Conservation (phyloP, 2,113 vertebrate genomes). For the Cinclus cinclus region DNA sequence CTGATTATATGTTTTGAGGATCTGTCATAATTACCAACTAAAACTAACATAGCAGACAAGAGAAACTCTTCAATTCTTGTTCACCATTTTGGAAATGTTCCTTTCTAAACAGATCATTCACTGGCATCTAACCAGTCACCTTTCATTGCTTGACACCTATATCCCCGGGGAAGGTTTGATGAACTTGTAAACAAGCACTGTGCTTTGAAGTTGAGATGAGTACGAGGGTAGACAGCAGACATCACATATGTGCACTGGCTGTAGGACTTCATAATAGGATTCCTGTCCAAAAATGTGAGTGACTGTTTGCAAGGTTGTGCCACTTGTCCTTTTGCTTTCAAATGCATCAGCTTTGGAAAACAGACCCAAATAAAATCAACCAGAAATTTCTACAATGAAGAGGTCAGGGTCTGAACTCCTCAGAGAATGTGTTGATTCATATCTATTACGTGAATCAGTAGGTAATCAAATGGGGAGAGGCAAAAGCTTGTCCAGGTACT, state of each 20-base stretch:
- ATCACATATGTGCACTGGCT: conserved; percentile 12
- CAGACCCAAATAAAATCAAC: neutral
- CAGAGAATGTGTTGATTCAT: neutral
- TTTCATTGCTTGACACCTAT: conserved; percentile 56
- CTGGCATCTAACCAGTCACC: conserved; percentile 44
- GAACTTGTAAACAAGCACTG: conserved; percentile 59
- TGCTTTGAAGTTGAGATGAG: conserved; percentile 32
- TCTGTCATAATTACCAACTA: neutral
- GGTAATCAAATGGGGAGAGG: neutral
- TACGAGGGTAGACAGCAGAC: conserved; percentile 51
- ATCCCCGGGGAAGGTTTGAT: conserved; percentile 50
- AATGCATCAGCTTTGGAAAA: neutral
- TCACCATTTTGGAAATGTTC: neutral
- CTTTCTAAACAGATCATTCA: conserved; percentile 24
- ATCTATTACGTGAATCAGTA: neutral
- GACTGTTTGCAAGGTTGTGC: neutral
- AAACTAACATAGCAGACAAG: neutral
- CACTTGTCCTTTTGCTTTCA: neutral
- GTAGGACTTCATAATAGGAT: neutral
- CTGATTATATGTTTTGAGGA: neutral
- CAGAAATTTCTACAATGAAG: neutral
- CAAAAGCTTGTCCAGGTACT: neutral
- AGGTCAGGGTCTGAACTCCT: neutral
- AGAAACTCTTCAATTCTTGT: neutral
- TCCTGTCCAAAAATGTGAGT: neutral